Base-by-base conservation (phyloP, 2,113 vertebrate genomes). In the Ceratotherium simum region DNA sequence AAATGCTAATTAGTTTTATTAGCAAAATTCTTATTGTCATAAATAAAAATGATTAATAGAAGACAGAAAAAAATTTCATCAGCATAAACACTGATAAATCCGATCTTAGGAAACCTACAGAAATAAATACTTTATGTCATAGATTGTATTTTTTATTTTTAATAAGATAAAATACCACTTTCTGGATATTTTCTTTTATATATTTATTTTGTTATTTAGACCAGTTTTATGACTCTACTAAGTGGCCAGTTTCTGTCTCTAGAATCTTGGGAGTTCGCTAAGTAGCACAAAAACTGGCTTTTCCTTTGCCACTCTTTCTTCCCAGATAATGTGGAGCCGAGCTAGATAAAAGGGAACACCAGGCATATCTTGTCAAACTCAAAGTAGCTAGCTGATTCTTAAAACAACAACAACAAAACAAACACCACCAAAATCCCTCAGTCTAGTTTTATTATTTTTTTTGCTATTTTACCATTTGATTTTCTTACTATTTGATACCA, bases 31-130 rank as follows among this genome's bases (percentile, higher is more conserved):
- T 94, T 94, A 92, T 8, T 20, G 8, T 94, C 23, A 88, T 78
- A 93, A 91, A 82, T 72, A 79, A 90, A 96, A 81, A 31, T 76
- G 14, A 95, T 67, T 36, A 69, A 58, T 42, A 75, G 6, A 16
- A 80, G 6, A 80, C 51, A 93, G 56, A 79, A 27, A 58, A 87
- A 85, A 81, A 33, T 12, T 79, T 96, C 4, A 79, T 56, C 0
- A n/a, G 18, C 65, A 76, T 51, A 81, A 82, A 90, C 7, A 65
- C 29, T 13, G 27, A 76, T 46, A 7, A 62, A 60, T 54, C 75
- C 51, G 33, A 87, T 48, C 70, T 84, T 64, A 85, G 25, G 31
- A 84, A 95, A 60, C 39, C 42, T n/a, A 70, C 4, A 65, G 6
- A 78, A 76, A 94, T 6, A 70, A 48, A 58, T 69, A 65, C 36